Evolutionary conservation across 2,113 vertebrate genomes (phyloP).

Genomic region (Gambusia affinis): DNA sequence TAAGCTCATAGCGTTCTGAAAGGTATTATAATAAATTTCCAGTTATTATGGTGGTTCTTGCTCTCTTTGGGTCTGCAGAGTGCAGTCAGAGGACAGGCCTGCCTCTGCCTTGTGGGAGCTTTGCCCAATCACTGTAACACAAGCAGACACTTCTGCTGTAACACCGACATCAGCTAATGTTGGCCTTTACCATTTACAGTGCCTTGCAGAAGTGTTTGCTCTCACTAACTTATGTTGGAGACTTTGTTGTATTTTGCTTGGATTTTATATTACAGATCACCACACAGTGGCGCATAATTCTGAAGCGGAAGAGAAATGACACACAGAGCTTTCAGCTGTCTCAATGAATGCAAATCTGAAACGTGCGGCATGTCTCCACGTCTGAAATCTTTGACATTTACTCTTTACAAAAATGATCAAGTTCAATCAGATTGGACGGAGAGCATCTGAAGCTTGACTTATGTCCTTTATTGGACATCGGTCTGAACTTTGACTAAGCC

Average conservation of each 20-base stretch:
- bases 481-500: not conserved
- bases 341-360: too few relatives aligned
- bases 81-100: conserved; percentile 36
- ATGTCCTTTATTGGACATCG: not conserved
- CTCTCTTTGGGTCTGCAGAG: conserved; percentile 42
- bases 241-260: not conserved
- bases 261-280: not conserved
- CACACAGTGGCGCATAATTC: too few relatives aligned
- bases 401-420: too few relatives aligned
- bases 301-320: not conserved
- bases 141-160: conserved; percentile 52
- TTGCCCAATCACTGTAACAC: conserved; percentile 29
- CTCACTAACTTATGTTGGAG: not conserved
- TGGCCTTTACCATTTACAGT: not conserved
- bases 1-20: conserved; percentile 48
- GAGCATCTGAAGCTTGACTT: too few relatives aligned
- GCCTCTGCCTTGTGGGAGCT: conserved; percentile 40
- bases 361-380: too few relatives aligned
- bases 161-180: conserved; percentile 23
- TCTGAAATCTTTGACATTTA: too few relatives aligned
- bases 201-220: not conserved
- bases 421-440: too few relatives aligned
- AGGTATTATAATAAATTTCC: conserved; percentile 62
- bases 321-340: not conserved
- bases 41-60: conserved; percentile 35